Evolutionary conservation across 2,888 invertebrate species (phyloP).

Genomic region (Blomia tropicalis): DNA sequence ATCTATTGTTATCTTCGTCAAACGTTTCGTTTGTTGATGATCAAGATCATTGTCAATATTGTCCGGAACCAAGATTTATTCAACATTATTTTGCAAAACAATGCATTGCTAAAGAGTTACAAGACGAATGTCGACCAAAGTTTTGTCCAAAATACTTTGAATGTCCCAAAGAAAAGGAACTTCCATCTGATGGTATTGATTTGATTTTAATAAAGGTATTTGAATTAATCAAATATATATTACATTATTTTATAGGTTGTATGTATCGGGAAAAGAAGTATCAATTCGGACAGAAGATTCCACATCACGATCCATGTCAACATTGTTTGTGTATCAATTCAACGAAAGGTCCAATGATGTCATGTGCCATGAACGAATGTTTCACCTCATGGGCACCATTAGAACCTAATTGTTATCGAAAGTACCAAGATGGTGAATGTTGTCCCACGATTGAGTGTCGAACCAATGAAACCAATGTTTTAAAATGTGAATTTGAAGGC

Average conservation of each 20-base stretch:
- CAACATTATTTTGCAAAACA: neutral
- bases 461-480: neutral
- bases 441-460: neutral
- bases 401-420: slow-evolving; percentile 3
- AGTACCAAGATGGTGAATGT: neutral
- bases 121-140: slow-evolving; percentile 4
- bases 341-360: neutral
- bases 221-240: neutral
- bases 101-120: neutral
- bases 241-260: neutral
- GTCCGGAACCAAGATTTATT: neutral
- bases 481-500: neutral
- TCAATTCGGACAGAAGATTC: neutral
- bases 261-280: neutral
- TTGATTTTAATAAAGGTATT: neutral
- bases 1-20: neutral
- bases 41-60: neutral
- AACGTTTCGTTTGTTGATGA: no score
- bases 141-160: slow-evolving; percentile 9
- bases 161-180: slow-evolving; percentile 1
- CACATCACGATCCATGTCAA: neutral
- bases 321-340: slow-evolving; percentile 4
- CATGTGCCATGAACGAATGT: neutral
- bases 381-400: neutral
- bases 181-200: neutral